These are phyloP conservation scores for Megaceryle alcyon DNA, from an alignment of 2,797 vertebrate species.

Conservation along the genomic window DNA sequence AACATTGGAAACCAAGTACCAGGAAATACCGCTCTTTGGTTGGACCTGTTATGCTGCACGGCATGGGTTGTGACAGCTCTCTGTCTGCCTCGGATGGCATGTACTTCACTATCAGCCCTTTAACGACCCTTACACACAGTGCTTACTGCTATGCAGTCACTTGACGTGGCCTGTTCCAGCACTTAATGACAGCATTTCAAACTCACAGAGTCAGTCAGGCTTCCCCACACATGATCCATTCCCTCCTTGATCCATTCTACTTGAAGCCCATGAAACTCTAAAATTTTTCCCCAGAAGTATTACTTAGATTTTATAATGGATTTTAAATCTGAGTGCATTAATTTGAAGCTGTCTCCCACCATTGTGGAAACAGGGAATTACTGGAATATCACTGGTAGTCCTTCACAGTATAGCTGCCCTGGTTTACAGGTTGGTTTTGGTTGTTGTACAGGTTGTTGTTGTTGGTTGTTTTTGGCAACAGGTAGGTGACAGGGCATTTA, in stretches of 20 bases:
- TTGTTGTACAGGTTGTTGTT: too few relatives aligned
- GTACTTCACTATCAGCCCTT: background rate
- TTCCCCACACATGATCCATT: background rate
- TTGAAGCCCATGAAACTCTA: background rate
- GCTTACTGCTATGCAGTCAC: background rate
- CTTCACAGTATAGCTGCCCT: background rate
- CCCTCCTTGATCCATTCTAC: background rate
- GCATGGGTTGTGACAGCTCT: background rate
- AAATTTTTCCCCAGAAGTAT: background rate
- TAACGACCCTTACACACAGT: background rate
- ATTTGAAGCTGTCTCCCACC: background rate
- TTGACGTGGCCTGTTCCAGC: background rate
- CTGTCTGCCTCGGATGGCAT: background rate
- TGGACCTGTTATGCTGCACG: rapidly evolving
- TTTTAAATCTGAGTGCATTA: background rate
- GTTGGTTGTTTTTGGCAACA: background rate
- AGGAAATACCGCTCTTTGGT: background rate
- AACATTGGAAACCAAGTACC: background rate
- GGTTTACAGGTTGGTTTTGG: background rate
- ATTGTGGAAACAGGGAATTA: background rate
- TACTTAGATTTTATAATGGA: background rate
- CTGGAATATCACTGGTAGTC: background rate
- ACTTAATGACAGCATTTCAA: background rate
- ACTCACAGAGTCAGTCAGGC: background rate
- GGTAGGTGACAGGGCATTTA: background rate